Base-by-base conservation (phyloP, 2,113 vertebrate genomes). In the Acanthochromis polyacanthus region DNA sequence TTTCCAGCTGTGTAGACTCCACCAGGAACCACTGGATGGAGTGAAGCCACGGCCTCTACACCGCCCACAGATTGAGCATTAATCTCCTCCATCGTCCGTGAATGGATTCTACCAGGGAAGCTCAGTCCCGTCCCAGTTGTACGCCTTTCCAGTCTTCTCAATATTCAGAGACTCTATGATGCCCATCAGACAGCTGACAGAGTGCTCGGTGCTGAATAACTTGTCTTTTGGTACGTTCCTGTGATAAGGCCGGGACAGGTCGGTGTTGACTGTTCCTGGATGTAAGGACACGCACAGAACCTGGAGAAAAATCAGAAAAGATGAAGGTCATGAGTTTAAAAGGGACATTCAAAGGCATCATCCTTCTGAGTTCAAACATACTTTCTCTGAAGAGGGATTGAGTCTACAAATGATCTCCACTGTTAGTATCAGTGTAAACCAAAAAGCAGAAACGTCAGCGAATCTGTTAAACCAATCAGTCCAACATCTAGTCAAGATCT, bases 241-340 rank as follows among this genome's bases (percentile, higher is more conserved):
- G 71, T 91, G 92, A 83, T 92, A 93, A 32, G 88, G 85, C 20
- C 91, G 82, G 8, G 94, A 95, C 23, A 96, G 90, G 78, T 92
- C 86, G 3, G 93, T 95, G 80, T 93, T 75, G 9, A 95, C 81
- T 1, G 75, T 84, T 66, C 92, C 92, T 30, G 86, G 88, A 75
- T 92, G 88, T 65, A 95, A 82, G 66, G 90, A 93, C 85, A 95
- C 90, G 53, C 93, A 95, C 71, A 93, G 79, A 75, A 94, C 92
- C 91, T 93, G 60, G n/a, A 23, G 50, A 51, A 55, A 22, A 15
- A 15, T 40, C 11, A 46, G 15, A 57, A 40, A 45, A 51, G 0
- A 48, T 0, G 11, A 4, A n/a, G 10, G 28, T 1, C 23, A n/a
- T 43, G 28, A 6, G 17, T 57, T 25, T 25, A 23, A 48, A 48